Evolutionary conservation across 2,888 invertebrate genomes (phyloP).

Genomic region (Megamerina dolium): DNA sequence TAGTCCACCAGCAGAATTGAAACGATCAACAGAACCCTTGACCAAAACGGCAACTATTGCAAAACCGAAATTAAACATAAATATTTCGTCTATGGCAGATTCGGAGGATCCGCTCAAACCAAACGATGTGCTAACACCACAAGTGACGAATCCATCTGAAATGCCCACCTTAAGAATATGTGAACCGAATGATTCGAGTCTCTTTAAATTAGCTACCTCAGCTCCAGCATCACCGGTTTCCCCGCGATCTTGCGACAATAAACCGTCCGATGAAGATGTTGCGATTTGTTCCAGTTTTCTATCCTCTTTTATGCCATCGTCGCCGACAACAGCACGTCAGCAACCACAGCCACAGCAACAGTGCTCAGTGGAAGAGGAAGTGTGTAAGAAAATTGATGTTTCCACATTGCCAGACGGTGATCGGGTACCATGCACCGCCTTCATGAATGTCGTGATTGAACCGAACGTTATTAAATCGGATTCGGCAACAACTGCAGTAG

Average conservation of each 20-base stretch:
- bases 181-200: conserved; percentile 57
- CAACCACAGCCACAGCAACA: conserved; percentile 19
- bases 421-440: conserved; percentile 31
- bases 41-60: neutral
- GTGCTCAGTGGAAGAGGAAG: conserved; percentile 31
- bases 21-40: neutral
- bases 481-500: conserved; percentile 5
- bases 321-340: conserved; percentile 15
- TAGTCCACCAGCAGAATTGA: conserved; percentile 7
- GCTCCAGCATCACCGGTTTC: conserved; percentile 30
- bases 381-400: conserved; percentile 37
- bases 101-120: conserved; percentile 27
- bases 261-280: conserved; percentile 24
- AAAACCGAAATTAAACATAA: neutral
- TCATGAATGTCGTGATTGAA: conserved; percentile 23
- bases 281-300: conserved; percentile 30
- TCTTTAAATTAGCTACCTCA: conserved; percentile 35
- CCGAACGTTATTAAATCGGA: conserved; percentile 17
- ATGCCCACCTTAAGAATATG: conserved; percentile 49
- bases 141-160: conserved; percentile 24
- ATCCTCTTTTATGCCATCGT: conserved; percentile 17
- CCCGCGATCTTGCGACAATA: conserved; percentile 13
- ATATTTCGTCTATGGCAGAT: neutral
- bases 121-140: conserved; percentile 26
- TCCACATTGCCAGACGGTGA: conserved; percentile 17